Evolutionary conservation across 2,113 vertebrate species (phyloP), one percentile per base, ranked within the genome.

Genomic region (Centropus unirufus): DNA sequence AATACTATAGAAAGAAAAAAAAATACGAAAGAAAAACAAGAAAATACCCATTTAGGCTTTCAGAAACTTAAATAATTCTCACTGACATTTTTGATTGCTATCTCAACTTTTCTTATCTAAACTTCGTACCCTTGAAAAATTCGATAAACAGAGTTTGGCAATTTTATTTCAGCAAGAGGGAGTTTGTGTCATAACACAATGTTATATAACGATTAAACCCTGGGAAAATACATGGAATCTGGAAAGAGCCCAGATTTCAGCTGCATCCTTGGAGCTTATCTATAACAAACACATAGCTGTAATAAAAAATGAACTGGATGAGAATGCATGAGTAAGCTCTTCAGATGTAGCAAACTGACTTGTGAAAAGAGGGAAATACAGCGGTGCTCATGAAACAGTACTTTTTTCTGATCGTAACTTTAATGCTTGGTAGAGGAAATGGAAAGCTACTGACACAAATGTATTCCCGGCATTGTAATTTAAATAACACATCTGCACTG

Each of bases 401-500:
- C 73, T 86, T 91, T 66, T 90, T 95, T 91, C 82, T 86, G 68
- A 64, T 90, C 66, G 5, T 23, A 58, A 77, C 81, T 94, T 66
- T 80, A 84, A 16, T 26, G 36, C 79, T 72, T 9, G 52, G 87
- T 69, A 66, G 87, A 94, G 67, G 90, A 96, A 88, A 96, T 78
- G 74, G 92, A 93, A 96, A 96, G 94, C 95, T 93, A 79, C 93
- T 89, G 93, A 92, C 94, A 97, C 69, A 95, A 94, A 96, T 89
- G 92, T 95, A 92, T 96, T 95, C 93, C 86, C 93, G 85, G 92
- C 57, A 90, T 89, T 96, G 89, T 95, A 74, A 97, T 96, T 96
- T 96, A 95, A 97, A 96, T 95, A 95, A 96, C 92, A 75, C 92
- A 96, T 94, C 92, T 96, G 94, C 80, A 87, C 90, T 63, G 89